phyloP scores from a whole-genome alignment of 1,140 invertebrate species.

The Hesperophylax magnus region DNA sequence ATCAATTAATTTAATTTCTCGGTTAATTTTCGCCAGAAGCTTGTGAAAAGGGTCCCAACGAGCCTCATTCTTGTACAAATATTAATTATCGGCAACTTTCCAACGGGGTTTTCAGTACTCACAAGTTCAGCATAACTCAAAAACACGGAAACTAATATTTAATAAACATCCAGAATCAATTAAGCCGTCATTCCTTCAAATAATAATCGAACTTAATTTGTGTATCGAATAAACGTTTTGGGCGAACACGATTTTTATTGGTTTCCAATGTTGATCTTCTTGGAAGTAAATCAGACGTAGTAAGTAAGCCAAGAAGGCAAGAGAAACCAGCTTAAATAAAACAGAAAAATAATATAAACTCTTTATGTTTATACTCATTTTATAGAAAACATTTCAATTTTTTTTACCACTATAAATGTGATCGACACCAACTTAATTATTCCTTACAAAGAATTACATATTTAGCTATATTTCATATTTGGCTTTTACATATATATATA shows the following conservation, averaged over 20 bases:
- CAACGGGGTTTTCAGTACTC: conserved; percentile 9
- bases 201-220: conserved; percentile 37
- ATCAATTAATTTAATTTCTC: conserved; percentile 31
- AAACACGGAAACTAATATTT: conserved; percentile 34
- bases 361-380: too few species aligned
- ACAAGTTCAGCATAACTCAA: conserved; percentile 34
- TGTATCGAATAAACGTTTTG: conserved; percentile 3
- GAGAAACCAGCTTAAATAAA: neutral
- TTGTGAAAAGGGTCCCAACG: conserved; percentile 10
- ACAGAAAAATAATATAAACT: neutral
- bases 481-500: too few species aligned
- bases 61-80: conserved; percentile 29
- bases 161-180: conserved; percentile 54
- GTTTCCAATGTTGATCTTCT: neutral
- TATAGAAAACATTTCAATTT: too few species aligned
- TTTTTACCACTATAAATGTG: too few species aligned
- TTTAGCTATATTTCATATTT: too few species aligned
- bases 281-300: neutral
- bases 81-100: conserved; percentile 39
- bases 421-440: too few species aligned
- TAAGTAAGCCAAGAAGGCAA: neutral
- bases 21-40: conserved; percentile 21
- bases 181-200: conserved; percentile 40
- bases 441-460: too few species aligned
- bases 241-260: conserved; percentile 45